phyloP scores from a whole-genome alignment of 2,888 invertebrate species.

The Uloborus plumipes region DNA sequence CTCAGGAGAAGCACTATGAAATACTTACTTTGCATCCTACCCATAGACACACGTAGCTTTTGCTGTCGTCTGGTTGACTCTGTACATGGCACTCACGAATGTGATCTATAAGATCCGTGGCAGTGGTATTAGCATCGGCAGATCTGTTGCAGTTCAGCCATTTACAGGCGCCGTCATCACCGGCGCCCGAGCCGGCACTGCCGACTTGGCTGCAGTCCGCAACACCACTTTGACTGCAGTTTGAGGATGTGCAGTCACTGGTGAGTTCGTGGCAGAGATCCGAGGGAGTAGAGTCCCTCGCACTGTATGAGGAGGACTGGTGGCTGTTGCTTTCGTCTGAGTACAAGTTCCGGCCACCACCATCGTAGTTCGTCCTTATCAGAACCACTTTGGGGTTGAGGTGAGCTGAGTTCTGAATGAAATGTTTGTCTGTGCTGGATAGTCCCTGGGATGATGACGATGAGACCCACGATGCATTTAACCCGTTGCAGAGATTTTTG shows the following conservation, averaged over 20 bases:
- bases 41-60: conserved; percentile 93
- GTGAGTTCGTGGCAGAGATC: conserved; percentile 28
- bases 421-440: too few relatives aligned
- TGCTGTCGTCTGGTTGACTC: conserved; percentile 78
- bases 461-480: neutral
- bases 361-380: conserved; percentile 33
- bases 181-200: too few relatives aligned
- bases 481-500: conserved; percentile 5
- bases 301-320: neutral
- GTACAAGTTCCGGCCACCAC: conserved; percentile 9
- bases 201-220: neutral
- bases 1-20: neutral
- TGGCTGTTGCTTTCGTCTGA: conserved; percentile 36
- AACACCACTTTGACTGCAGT: conserved; percentile 31
- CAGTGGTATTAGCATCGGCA: conserved; percentile 65
- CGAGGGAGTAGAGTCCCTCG: too few relatives aligned
- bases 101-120: conserved; percentile 66
- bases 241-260: conserved; percentile 47
- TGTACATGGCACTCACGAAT: conserved; percentile 70
- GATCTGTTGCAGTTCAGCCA: conserved; percentile 70
- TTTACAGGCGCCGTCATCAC: conserved; percentile 68
- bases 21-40: conserved; percentile 81
- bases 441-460: conserved; percentile 3
- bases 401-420: neutral
- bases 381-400: conserved; percentile 51